Evolutionary conservation across 2,113 vertebrate species (phyloP), one percentile per base, ranked within the genome.

Genomic region (Propithecus coquereli): DNA sequence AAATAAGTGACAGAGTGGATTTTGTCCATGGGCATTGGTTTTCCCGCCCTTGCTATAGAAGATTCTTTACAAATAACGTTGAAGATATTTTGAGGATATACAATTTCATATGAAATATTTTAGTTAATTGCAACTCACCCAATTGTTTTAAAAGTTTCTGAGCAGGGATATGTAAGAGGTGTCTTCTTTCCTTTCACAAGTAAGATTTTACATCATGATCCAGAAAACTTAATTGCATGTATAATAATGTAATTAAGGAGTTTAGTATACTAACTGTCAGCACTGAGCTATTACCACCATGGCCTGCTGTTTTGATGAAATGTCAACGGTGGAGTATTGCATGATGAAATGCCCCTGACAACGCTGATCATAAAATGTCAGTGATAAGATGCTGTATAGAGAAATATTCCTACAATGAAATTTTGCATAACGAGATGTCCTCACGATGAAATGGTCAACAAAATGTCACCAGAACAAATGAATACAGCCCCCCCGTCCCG

Each of bases 291-390:
- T 95, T 82, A 68, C 63, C 68, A 25, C 85, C 77, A 22, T 13
- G 43, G 71, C 47, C 61, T 43, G 37, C 16, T 2, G 1, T 90
- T 96, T 57, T 87, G 87, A 96, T 68, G 85, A 96, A 96, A 57
- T 93, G 87, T 73, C 86, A 97, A 0, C 47, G 37, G 22, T 40
- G 11, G 97, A 85, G 66, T 50, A 86, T 6, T 52, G 40, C 2
- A 57, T 40, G 74, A 98, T 3, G 32, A 97, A 97, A 97, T 22
- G 22, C 5, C n/a, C 40, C 61, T 27, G 12, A 92, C 66, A 92
- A 85, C 9, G 66, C 50, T n/a, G 43, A 85, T 77, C 74, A 95
- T 91, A 87, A 96, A 97, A 98, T 96, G 83, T 97, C 96, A 98
- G 4, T 86, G 84, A 84, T 23, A 96, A 96, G 94, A 93, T 76